Evolutionary conservation across 2,888 invertebrate genomes (phyloP), one percentile per base, ranked within the genome.

Genomic region (Pantelozetes paolii): DNA sequence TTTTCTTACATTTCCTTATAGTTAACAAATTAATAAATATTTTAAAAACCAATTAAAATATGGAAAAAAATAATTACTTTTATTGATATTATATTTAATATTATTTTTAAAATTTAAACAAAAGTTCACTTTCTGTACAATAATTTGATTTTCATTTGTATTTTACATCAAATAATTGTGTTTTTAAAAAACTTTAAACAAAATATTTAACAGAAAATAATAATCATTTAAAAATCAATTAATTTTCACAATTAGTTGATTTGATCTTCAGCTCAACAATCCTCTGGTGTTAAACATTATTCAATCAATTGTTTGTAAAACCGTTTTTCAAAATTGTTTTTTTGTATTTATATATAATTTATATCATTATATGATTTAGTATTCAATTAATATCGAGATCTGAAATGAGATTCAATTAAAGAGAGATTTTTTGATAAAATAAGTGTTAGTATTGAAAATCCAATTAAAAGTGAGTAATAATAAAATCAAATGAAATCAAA

Each of bases 61-160:
- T 48, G 6, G 6, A 15, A 54, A 54, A 54, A 23, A 54, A 23
- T 23, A 54, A 20, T 54, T 20, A n/a, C 15, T 48, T 48, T 48
- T 48, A 48, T 48, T 48, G 48, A 48, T 48, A 48, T 48, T 48
- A 48, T 9, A 48, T 15, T 48, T 64, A 64, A 59, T 30, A 30
- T 30, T 30, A 59, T 30, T 36, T 2, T 30, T 64, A 36, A 64
- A 64, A 62, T 5, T 36, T 54, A 64, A 64, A 64, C 32, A 32
- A 64, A 64, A 36, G 32, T 32, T 36, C 36, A n/a, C 18, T 36
- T 36, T 64, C 62, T 64, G 62, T 64, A 64, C 62, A 64, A 62
- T 32, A 62, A 36, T 36, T 20, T 20, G 32, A 36, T n/a, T 32
- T 64, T 64, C 13, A 32, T 64, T 36, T 36, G 32, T 64, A 64